Conservation (phyloP, 2,797 vertebrate genomes). For the Pipistrellus nathusii region DNA sequence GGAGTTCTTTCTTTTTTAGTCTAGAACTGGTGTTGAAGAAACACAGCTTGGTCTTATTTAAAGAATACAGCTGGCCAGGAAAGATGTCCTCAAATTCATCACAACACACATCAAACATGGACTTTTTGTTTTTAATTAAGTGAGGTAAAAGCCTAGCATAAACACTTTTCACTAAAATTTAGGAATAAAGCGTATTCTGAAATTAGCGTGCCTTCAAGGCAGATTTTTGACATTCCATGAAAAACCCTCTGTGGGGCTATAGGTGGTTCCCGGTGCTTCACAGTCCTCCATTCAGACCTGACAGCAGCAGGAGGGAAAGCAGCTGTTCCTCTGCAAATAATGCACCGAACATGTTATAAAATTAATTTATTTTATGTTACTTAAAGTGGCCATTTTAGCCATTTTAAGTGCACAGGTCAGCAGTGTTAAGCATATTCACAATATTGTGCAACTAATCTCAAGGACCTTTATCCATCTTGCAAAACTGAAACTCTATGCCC, state of each 20-base stretch:
- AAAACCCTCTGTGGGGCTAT: not conserved
- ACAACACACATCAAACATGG: not conserved
- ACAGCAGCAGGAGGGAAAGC: not conserved
- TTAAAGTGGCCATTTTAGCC: not conserved
- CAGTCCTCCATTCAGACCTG: not conserved
- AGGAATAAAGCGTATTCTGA: constrained; percentile 56
- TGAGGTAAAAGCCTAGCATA: constrained; percentile 50
- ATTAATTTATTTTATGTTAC: not conserved
- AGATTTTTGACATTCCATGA: constrained; percentile 32
- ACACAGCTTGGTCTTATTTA: constrained; percentile 11
- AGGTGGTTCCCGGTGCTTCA: not conserved
- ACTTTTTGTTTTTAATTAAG: constrained; percentile 65
- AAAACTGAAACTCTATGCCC: not conserved
- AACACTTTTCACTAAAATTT: constrained; percentile 47
- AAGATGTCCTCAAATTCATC: constrained; percentile 21
- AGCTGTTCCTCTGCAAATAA: not conserved
- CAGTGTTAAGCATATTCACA: not conserved
- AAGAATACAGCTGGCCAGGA: not conserved
- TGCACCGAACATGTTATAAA: not conserved
- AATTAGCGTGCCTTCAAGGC: constrained; percentile 61
- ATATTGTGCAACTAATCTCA: not conserved
- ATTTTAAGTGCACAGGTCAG: not conserved
- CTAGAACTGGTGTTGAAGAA: not conserved
- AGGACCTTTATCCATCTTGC: not conserved
- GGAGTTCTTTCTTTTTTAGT: not conserved